phyloP scores from a whole-genome alignment of 2,888 invertebrate species.

The Holacanthella duospinosa region DNA sequence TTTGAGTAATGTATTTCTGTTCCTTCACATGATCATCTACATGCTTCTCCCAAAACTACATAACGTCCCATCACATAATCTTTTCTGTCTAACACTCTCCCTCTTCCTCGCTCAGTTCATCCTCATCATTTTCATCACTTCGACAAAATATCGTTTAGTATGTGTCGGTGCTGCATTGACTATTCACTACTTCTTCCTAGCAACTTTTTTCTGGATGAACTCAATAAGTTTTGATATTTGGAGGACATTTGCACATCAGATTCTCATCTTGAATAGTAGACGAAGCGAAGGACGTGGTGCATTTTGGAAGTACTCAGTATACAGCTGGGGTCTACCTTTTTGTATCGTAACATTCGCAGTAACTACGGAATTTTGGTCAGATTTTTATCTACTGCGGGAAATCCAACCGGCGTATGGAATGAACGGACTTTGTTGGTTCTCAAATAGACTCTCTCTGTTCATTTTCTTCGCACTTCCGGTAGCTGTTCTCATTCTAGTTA shows the following conservation, averaged over 20 bases:
- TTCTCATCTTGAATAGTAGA: constrained; percentile 1
- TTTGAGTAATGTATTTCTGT: constrained; percentile 40
- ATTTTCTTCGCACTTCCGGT: constrained; percentile 43
- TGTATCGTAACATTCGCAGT: constrained; percentile 39
- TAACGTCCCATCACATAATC: constrained; percentile 43
- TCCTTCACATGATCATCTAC: constrained; percentile 41
- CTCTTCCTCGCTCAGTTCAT: constrained; percentile 42
- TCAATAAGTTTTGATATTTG: constrained; percentile 44
- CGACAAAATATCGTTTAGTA: constrained; percentile 13
- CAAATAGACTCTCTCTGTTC: constrained; percentile 39
- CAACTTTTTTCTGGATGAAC: constrained; percentile 45
- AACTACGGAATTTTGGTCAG: constrained; percentile 21
- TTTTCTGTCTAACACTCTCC: constrained; percentile 41
- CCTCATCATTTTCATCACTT: constrained; percentile 37
- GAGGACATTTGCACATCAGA: constrained; percentile 40
- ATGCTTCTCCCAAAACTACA: constrained; percentile 39
- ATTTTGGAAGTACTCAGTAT: constrained; percentile 39
- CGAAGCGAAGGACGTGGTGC: constrained; percentile 10
- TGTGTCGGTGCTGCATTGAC: constrained; percentile 39
- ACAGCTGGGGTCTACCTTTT: constrained; percentile 42
- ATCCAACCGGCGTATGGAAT: constrained; percentile 31
- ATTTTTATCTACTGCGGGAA: constrained; percentile 16
- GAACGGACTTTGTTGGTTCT: constrained; percentile 42
- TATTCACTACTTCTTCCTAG: constrained; percentile 43
- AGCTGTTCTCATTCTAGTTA: constrained; percentile 40